phyloP scores from a whole-genome alignment of 1,140 invertebrate genomes.

The Parapsyche elsis region DNA sequence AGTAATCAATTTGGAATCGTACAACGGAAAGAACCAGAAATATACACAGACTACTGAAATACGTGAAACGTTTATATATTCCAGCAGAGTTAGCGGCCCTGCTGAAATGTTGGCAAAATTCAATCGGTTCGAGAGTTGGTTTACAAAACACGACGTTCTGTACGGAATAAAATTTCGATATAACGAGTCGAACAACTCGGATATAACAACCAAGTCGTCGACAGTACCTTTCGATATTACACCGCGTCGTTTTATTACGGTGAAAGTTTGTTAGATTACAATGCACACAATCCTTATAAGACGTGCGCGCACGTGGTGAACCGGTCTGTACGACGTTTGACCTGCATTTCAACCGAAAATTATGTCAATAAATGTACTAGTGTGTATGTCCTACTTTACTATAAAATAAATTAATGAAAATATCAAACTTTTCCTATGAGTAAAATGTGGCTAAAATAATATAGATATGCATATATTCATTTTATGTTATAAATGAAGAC shows the following conservation, averaged over 20 bases:
- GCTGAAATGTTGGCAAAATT: constrained; percentile 22
- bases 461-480: too few species aligned
- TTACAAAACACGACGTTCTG: constrained; percentile 4
- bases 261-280: constrained; percentile 10
- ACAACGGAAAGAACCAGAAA: too few species aligned
- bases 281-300: not conserved
- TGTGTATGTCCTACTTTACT: too few species aligned
- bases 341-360: not conserved
- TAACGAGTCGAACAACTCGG: not conserved
- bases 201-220: not conserved
- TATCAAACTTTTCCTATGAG: too few species aligned
- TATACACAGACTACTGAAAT: too few species aligned
- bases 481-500: not conserved
- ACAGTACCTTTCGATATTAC: constrained; percentile 3
- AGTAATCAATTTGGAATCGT: too few species aligned
- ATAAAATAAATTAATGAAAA: too few species aligned
- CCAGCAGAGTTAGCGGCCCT: not conserved
- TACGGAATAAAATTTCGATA: constrained; percentile 16
- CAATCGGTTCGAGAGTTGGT: constrained; percentile 20
- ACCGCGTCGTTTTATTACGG: constrained; percentile 16
- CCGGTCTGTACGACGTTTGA: not conserved
- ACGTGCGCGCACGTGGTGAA: not conserved
- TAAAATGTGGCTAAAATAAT: too few species aligned
- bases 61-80: constrained; percentile 8
- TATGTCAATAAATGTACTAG: not conserved